A percentile compares a stretch with the other conserved stretches of the same genome.
These are phyloP conservation scores for Orthonyx spaldingii DNA, from an alignment of 2,113 vertebrate species.

Conservation along the genomic window DNA sequence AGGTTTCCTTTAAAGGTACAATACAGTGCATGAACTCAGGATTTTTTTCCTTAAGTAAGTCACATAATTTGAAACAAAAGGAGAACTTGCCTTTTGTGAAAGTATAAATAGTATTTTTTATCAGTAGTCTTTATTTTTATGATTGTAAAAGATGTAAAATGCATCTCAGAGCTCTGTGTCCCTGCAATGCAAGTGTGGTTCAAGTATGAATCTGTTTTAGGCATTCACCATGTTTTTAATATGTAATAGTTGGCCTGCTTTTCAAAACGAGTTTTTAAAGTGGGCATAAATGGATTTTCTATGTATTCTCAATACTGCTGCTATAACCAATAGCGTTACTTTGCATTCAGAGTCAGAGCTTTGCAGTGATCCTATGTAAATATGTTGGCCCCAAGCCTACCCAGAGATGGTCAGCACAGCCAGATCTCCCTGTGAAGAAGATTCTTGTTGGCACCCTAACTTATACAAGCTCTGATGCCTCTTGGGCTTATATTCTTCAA, in stretches of 20 bases:
- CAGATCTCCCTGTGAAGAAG: background rate
- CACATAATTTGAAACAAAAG: background rate
- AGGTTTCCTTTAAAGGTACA: background rate
- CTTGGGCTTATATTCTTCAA: background rate
- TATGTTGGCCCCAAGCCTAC: background rate
- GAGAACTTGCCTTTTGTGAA: background rate
- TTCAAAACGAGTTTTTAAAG: background rate
- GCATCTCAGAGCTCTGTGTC: background rate
- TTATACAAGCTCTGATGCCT: background rate
- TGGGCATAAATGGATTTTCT: background rate
- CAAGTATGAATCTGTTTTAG: background rate
- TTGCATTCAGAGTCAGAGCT: background rate
- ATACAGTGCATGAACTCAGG: background rate
- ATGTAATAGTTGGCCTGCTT: background rate
- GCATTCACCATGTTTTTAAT: background rate
- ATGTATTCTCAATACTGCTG: background rate
- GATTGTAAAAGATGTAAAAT: background rate
- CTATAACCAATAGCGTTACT: background rate
- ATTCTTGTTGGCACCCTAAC: background rate
- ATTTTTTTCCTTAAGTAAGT: background rate
- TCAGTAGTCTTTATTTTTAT: background rate
- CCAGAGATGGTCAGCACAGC: background rate
- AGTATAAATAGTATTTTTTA: background rate
- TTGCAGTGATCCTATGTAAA: background rate
- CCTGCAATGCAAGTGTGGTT: background rate